Conservation (phyloP, 37 sponge, comb jelly and placozoan genomes). For the Hormiphora californensis region DNA sequence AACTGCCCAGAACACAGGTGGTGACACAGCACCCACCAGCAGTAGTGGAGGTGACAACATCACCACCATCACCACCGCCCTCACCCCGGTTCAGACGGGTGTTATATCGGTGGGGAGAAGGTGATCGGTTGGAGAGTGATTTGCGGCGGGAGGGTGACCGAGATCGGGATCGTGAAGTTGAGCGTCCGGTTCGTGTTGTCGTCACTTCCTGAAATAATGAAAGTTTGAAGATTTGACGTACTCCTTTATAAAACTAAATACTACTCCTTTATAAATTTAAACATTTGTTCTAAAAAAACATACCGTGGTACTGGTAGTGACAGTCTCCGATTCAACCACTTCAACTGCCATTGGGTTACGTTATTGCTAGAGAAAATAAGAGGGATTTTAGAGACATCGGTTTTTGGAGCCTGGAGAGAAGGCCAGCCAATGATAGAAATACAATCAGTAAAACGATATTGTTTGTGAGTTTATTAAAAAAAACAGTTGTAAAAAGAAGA, state of each 20-base stretch:
- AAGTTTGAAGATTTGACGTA: not conserved
- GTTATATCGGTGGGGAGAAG: constrained; percentile 50
- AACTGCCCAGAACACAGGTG: not conserved
- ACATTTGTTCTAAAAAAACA: no score
- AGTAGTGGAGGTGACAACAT: not conserved
- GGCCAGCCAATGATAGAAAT: no score
- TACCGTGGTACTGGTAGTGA: not conserved
- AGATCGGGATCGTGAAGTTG: not conserved
- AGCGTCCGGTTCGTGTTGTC: not conserved
- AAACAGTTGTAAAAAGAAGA: no score
- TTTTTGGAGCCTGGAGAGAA: no score
- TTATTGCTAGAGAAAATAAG: no score
- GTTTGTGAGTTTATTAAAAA: no score
- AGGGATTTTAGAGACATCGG: no score
- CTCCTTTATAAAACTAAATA: no score
- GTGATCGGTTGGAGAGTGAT: constrained; percentile 1
- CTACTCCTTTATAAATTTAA: no score
- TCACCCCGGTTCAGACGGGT: not conserved
- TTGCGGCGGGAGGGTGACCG: constrained; percentile 4
- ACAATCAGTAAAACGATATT: no score
- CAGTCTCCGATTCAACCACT: not conserved
- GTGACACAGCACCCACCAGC: not conserved
- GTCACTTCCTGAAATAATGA: not conserved
- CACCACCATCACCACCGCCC: not conserved
- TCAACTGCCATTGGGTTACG: no score